phyloP scores from a whole-genome alignment of 64 coral and sea anemone genomes.

The Porites australiensis region DNA sequence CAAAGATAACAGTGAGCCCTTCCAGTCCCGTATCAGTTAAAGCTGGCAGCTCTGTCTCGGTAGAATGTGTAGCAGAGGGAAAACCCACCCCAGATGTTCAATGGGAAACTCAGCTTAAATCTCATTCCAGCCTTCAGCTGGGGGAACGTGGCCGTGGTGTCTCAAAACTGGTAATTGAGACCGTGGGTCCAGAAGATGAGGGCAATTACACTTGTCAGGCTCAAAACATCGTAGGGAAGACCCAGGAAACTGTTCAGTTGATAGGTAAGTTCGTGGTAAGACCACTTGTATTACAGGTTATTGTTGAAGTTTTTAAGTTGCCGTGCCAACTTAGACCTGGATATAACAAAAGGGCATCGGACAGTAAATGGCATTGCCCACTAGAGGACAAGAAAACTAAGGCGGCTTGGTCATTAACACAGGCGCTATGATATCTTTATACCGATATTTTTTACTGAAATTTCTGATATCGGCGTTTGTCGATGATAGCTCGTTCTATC shows the following conservation, averaged over 20 bases:
- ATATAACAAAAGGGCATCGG: too few relatives aligned
- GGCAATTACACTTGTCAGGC: conserved; percentile 66
- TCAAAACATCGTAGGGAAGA: conserved; percentile 20
- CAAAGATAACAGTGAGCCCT: conserved; percentile 37
- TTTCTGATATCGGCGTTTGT: too few relatives aligned
- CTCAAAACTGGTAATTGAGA: conserved; percentile 39
- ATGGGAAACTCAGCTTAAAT: conserved; percentile 34
- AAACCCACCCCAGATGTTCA: conserved; percentile 31
- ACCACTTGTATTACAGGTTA: too few relatives aligned
- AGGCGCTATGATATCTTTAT: too few relatives aligned
- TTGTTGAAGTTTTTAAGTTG: too few relatives aligned
- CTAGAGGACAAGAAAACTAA: too few relatives aligned
- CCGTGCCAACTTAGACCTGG: too few relatives aligned
- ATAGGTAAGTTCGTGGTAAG: conserved; percentile 21
- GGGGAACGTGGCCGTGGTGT: conserved; percentile 21
- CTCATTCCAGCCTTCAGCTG: background rate
- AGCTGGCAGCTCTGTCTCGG: conserved; percentile 30
- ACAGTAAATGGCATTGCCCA: too few relatives aligned
- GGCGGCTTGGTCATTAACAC: too few relatives aligned
- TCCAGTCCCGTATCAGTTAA: conserved; percentile 39
- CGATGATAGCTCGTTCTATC: too few relatives aligned
- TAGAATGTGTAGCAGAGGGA: conserved; percentile 47
- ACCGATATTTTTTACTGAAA: too few relatives aligned
- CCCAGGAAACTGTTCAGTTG: conserved; percentile 24
- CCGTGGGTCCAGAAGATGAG: conserved; percentile 15